Evolutionary conservation across 2,113 vertebrate genomes (phyloP).

Genomic region (Sebastes fasciatus): DNA sequence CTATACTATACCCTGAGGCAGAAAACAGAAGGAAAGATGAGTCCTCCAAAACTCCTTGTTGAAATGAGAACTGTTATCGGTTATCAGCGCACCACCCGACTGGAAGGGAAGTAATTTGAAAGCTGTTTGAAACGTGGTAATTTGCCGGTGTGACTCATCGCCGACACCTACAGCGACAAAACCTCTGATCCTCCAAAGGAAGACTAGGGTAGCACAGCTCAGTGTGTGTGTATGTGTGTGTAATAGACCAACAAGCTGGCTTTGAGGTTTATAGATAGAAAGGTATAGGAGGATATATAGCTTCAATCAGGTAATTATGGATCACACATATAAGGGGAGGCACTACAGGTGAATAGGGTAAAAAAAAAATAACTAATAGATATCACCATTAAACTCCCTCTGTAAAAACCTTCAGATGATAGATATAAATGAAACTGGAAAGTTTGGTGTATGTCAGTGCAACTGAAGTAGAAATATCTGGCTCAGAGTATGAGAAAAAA

Average conservation of each 20-base stretch:
- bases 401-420: not conserved
- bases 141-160: constrained; percentile 87
- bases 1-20: constrained; percentile 56
- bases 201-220: constrained; percentile 69
- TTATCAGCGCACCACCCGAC: constrained; percentile 82
- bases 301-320: constrained; percentile 39
- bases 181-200: constrained; percentile 81
- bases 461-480: not conserved
- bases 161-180: constrained; percentile 84
- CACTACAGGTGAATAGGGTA: not conserved
- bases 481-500: not conserved
- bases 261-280: constrained; percentile 63
- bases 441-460: not conserved
- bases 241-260: constrained; percentile 42
- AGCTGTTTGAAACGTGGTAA: constrained; percentile 85
- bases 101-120: constrained; percentile 87
- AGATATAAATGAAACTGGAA: not conserved
- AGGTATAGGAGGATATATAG: constrained; percentile 45
- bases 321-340: constrained; percentile 10
- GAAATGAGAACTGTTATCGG: constrained; percentile 86
- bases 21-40: constrained; percentile 70
- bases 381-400: not conserved
- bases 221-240: constrained; percentile 39
- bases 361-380: not conserved
- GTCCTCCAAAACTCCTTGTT: constrained; percentile 86